A percentile compares a stretch with the other conserved stretches of the same genome.
These are phyloP conservation scores for Labrus mixtus DNA, from an alignment of 2,113 vertebrate species.

Conservation along the genomic window DNA sequence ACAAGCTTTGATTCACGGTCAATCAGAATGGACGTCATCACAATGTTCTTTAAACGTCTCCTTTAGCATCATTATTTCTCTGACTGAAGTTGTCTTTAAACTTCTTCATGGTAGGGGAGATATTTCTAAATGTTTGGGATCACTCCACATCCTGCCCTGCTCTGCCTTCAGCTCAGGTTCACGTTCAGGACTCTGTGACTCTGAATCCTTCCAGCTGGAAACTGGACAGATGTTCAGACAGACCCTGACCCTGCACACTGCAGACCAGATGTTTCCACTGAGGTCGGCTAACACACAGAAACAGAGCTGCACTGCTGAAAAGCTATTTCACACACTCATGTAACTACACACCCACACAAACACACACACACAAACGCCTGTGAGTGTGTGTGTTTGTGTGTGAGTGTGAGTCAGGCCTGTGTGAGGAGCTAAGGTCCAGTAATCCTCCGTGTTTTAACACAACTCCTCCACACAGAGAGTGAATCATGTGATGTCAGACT, in stretches of 20 bases:
- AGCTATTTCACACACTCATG: constrained; percentile 12
- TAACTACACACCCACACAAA: not conserved
- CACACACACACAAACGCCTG: constrained; percentile 2
- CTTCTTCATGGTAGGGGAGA: too few relatives aligned
- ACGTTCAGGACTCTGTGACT: constrained; percentile 14
- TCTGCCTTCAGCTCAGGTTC: not conserved
- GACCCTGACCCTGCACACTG: constrained; percentile 41
- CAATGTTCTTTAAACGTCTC: too few relatives aligned
- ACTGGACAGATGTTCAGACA: constrained; percentile 36
- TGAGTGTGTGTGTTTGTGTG: constrained; percentile 69
- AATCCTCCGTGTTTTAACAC: constrained; percentile 62
- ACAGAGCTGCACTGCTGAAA: not conserved
- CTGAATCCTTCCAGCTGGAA: constrained; percentile 30
- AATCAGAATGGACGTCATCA: too few relatives aligned
- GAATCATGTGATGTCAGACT: constrained; percentile 29
- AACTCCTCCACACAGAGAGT: constrained; percentile 41
- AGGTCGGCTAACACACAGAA: constrained; percentile 8
- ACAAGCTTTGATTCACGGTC: too few relatives aligned
- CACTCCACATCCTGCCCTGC: constrained; percentile 9
- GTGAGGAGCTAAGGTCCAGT: constrained; percentile 43
- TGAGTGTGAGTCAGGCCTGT: constrained; percentile 70
- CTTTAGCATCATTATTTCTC: too few relatives aligned
- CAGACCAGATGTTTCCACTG: constrained; percentile 65
- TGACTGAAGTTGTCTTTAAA: too few relatives aligned
- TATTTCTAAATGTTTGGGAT: too few relatives aligned